Base-by-base conservation (phyloP, 1,140 invertebrate species). In the Aphaenogaster floridana region DNA sequence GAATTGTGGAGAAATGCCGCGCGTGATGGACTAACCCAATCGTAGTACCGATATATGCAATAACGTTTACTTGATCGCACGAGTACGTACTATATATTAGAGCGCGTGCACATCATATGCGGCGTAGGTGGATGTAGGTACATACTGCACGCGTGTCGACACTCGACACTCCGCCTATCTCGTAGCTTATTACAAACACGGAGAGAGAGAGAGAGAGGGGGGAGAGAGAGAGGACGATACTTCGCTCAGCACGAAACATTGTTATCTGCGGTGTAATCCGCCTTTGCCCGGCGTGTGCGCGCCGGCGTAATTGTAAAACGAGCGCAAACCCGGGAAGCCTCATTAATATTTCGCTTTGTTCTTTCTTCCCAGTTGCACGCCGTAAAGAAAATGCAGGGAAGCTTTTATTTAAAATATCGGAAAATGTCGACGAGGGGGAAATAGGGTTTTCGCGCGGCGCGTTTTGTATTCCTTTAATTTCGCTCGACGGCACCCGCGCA, bases 31-130 rank as follows among this genome's bases (percentile, higher is more conserved):
- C 28, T 72, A 83, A 84, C 74, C 34, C 42, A 74, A 61, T 63
- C 69, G 28, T 21, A 63, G 28, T 45, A 48, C 13, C 54, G 69
- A 84, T 48, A 57, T 50, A 28, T 69, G 21, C 28, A 83, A 83
- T 83, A 83, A 84, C 8, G 42, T 84, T 84, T 84, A 74, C 69
- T 59, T 61, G 34, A 72, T 61, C 42, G 52, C 48, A 57, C 50
- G 1, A 21, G 2, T 72, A 68, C 48, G 28, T 63, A 57, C 5
- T 74, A 74, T n/a, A 50, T 84, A 72, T 63, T 74, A 83, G 68
- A 34, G 13, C 17, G 50, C 39, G 42, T 50, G 9, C 15, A 54
- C 21, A 81, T 71, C 21, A 81, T 71, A 59, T 45, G 52, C 52
- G 28, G 9, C 9, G 28, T 15, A n/a, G 11, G 1, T 36, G 3